Evolutionary conservation across 2,888 invertebrate species (phyloP).

Genomic region (Labia minor): DNA sequence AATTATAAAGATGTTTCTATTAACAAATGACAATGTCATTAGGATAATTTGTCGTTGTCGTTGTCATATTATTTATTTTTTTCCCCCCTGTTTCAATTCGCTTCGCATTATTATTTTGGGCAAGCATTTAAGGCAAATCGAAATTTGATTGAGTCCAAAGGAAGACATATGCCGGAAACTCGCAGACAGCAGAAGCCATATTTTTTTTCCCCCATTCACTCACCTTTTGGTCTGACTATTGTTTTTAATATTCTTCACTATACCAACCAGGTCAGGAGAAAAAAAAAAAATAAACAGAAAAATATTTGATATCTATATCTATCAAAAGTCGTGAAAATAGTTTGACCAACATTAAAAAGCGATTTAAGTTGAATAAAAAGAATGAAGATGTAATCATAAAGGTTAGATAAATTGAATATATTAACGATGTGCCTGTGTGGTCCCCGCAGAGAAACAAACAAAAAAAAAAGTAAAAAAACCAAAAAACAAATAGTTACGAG

Average conservation of each 20-base stretch:
- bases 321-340: constrained; percentile 3
- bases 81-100: background rate
- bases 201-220: background rate
- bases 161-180: constrained; percentile 9
- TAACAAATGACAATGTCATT: no score
- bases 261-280: no score
- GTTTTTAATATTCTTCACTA: background rate
- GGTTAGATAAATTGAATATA: constrained; percentile 3
- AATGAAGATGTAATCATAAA: constrained; percentile 8
- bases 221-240: background rate
- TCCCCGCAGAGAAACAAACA: background rate
- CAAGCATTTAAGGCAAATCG: constrained; percentile 4
- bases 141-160: constrained; percentile 5
- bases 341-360: constrained; percentile 7
- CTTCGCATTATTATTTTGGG: constrained; percentile 13
- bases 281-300: background rate
- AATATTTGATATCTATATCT: constrained; percentile 13
- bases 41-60: background rate
- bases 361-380: constrained; percentile 8
- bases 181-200: background rate
- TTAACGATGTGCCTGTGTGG: background rate
- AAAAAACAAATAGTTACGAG: no score
- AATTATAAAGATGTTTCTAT: no score
- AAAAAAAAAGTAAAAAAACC: no score
- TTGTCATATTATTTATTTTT: background rate